Evolutionary conservation across 2,888 invertebrate species (phyloP), one percentile per base, ranked within the genome.

Genomic region (Actias luna): DNA sequence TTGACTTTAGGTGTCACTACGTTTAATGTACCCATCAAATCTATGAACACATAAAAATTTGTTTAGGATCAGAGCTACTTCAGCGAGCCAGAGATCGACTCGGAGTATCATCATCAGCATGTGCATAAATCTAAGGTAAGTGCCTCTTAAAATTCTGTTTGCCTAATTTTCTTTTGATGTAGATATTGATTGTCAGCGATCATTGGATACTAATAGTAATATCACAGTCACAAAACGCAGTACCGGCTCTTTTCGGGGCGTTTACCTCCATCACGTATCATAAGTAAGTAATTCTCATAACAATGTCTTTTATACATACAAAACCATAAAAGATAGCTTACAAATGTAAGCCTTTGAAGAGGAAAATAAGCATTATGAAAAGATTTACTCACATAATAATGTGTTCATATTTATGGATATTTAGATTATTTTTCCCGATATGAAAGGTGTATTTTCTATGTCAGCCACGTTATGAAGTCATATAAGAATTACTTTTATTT

Each of bases 51-150:
- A 12, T 50, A 4, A 50, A 8, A 0, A 63, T 72, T 69, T 67
- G 73, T 86, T 76, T 83, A 96, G 91, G 97, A 97, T 79, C 96
- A 97, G 83, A 98, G 96, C 77, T 98, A 98, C 89, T 98, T 98
- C 92, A 98, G 97, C 76, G 98, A 98, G 80, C 98, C 98, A 0
- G 98, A 98, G 85, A 98, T 98, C 75, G 98, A 98, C 84, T 97
- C 98, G 50, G 98, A 98, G 79, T 98, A 97, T 83, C 97, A 98
- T 77, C 97, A 97, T 82, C 98, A 98, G 88, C 98, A 98, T 88
- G 97, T 98, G 73, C 98, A 98, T 85, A 97, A 97, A 86, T 96
- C 97, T 73, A 98, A 98, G 96, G 98, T 98, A 89, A 94, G 95
- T 87, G 25, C 12, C 2, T 10, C 1, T 46, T 22, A 22, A 42